phyloP scores from a whole-genome alignment of 1,140 invertebrate genomes.

The Cataglyphis hispanica region DNA sequence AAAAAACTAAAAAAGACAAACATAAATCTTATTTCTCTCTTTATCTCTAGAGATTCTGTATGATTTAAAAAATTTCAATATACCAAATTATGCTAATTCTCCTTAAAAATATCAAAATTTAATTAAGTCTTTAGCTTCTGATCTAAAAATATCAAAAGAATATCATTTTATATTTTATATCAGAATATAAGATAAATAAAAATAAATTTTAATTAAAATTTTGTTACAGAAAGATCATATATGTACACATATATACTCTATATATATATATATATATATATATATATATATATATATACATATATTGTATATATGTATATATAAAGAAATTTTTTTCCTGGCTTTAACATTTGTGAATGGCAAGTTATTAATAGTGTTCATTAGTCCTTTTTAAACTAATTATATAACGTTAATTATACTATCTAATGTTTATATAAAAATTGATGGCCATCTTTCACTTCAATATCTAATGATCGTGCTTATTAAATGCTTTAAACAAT shows the following conservation, averaged over 20 bases:
- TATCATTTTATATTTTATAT: conserved; percentile 11
- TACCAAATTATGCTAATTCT: not conserved
- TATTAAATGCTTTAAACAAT: conserved; percentile 17
- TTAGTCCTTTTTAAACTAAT: conserved; percentile 24
- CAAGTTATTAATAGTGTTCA: not conserved
- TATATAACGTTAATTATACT: conserved; percentile 22
- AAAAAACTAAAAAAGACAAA: not conserved
- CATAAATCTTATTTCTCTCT: not conserved
- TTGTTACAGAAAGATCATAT: no score
- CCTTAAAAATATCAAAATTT: not conserved
- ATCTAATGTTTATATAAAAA: conserved; percentile 13
- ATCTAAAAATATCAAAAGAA: not conserved
- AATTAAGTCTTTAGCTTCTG: not conserved
- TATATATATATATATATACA: no score
- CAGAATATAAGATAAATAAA: not conserved
- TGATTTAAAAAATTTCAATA: not conserved
- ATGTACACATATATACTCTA: not conserved
- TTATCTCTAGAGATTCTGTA: not conserved
- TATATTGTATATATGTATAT: no score
- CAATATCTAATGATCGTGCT: not conserved
- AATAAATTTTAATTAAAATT: no score
- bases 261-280: not conserved
- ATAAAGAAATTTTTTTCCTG: not conserved
- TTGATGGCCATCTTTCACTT: conserved; percentile 4
- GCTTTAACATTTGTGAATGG: not conserved